Percentiles rank a stretch among this genome's conserved stretches.
These are phyloP conservation scores for Chitala chitala DNA, from an alignment of 2,113 vertebrate genomes.

Conservation along the genomic window DNA sequence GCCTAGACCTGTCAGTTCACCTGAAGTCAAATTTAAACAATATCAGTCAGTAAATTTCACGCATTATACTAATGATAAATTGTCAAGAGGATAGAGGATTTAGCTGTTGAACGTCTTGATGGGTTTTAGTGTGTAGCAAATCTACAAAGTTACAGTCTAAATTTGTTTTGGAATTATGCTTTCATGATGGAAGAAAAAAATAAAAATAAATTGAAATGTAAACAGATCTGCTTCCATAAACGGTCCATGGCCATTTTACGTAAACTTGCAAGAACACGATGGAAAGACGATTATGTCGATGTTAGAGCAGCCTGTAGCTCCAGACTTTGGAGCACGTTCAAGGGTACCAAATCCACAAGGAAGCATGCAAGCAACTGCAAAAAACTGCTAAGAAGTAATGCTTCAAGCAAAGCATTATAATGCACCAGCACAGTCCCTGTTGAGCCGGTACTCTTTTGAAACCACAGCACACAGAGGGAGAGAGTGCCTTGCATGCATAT, in stretches of 20 bases:
- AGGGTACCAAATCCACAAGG: neutral
- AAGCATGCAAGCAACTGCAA: neutral
- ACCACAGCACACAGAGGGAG: constrained; percentile 23
- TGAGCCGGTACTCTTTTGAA: constrained; percentile 31
- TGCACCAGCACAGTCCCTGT: neutral
- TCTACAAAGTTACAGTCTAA: too few species aligned
- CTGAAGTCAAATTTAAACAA: neutral
- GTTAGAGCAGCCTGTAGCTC: neutral
- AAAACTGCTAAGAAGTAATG: neutral
- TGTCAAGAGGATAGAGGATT: too few species aligned
- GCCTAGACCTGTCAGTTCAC: too few species aligned
- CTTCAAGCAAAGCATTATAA: constrained; percentile 41
- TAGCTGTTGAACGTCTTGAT: too few species aligned
- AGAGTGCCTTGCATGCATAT: constrained; percentile 46
- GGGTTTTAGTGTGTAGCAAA: too few species aligned
- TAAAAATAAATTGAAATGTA: neutral
- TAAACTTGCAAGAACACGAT: neutral
- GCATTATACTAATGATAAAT: too few species aligned
- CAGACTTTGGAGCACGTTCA: neutral
- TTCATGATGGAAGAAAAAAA: too few species aligned
- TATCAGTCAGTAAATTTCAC: neutral
- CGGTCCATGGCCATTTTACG: neutral
- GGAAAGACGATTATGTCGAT: neutral
- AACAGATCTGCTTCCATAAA: neutral
- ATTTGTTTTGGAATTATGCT: too few species aligned